phyloP scores from a whole-genome alignment of 2,888 invertebrate genomes.

The Bombylius major region DNA sequence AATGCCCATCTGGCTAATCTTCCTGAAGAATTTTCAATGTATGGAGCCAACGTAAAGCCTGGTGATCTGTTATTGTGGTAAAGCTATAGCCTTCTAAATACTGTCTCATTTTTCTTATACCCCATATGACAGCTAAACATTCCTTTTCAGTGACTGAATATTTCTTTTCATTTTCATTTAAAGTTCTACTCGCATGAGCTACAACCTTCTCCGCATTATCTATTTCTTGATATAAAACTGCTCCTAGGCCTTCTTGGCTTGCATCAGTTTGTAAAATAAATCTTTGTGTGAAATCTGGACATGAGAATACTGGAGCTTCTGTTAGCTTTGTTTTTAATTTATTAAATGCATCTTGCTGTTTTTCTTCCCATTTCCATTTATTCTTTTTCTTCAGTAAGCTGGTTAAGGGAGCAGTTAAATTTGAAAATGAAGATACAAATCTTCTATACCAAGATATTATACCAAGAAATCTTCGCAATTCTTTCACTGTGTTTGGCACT shows the following conservation, averaged over 20 bases:
- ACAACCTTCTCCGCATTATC: constrained; percentile 11
- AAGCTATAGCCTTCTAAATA: neutral
- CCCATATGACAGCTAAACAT: neutral
- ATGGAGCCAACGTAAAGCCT: neutral
- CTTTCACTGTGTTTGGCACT: neutral
- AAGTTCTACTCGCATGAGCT: constrained; percentile 4
- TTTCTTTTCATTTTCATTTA: neutral
- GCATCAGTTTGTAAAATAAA: neutral
- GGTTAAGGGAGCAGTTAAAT: neutral
- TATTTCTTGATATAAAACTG: neutral
- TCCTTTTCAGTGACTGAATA: neutral
- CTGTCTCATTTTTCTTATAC: neutral
- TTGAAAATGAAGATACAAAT: constrained; percentile 1
- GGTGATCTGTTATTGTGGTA: neutral
- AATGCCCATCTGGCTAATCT: neutral
- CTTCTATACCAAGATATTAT: neutral
- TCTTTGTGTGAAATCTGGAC: neutral
- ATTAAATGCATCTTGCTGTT: neutral
- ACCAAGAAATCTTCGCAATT: no score
- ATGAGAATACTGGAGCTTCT: neutral
- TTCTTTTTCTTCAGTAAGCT: neutral
- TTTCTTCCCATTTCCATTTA: neutral
- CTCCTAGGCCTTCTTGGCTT: no score
- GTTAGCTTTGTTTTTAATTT: neutral
- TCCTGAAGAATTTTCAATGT: neutral